Percentiles rank a stretch among this genome's conserved stretches.
These are phyloP conservation scores for Ptilonorhynchus violaceus DNA, from an alignment of 2,113 vertebrate species.

Conservation along the genomic window DNA sequence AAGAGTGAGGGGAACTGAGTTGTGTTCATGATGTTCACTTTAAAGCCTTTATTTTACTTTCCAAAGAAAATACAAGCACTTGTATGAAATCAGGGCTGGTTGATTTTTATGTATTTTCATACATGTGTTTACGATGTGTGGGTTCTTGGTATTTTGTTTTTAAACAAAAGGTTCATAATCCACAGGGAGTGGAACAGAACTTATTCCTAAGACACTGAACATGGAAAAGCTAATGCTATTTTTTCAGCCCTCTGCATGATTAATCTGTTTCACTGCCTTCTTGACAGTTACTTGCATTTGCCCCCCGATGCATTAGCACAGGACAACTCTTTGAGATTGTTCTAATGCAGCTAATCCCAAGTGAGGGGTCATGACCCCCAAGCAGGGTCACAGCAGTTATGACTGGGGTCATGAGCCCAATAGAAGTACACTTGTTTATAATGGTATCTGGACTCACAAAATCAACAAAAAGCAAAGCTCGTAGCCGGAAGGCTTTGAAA, in stretches of 20 bases:
- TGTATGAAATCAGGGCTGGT: neutral
- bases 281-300: neutral
- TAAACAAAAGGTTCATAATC: neutral
- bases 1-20: neutral
- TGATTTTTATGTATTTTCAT: neutral
- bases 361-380: fast-evolving
- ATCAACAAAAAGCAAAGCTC: neutral
- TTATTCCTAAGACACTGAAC: neutral
- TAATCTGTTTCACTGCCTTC: neutral
- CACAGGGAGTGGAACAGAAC: neutral
- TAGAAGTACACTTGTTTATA: neutral
- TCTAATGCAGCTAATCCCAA: neutral
- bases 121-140: fast-evolving
- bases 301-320: neutral
- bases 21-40: neutral
- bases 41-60: neutral
- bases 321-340: neutral
- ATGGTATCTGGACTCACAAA: neutral
- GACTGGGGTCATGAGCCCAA: neutral
- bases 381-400: neutral
- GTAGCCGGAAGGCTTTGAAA: neutral
- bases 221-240: neutral
- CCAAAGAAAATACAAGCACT: neutral
- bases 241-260: neutral
- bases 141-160: neutral